Evolutionary conservation across 2,797 vertebrate genomes (phyloP), one percentile per base, ranked within the genome.

Genomic region (Furcifer pardalis): DNA sequence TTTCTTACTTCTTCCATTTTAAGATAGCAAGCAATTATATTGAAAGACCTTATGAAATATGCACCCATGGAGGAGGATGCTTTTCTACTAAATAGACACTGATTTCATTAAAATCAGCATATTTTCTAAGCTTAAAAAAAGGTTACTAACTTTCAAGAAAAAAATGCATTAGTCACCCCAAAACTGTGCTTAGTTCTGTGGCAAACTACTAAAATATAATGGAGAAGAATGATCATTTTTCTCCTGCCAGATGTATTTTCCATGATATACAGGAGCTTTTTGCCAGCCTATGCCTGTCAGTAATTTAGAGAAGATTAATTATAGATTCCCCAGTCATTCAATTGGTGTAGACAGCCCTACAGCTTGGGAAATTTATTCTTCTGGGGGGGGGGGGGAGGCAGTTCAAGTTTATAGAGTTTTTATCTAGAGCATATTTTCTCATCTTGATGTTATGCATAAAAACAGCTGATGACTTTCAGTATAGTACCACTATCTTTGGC

Each of bases 311-410:
- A 71, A 84, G 23, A 73, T 75, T 79, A 40, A 84, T 73, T 79
- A 79, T 19, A 73, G 21, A 65, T 40, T 73, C 42, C 32, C 32
- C 40, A 23, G 32, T 73, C 30, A 77, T 32, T 49, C 42, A 84
- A 73, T 63, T 42, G n/a, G 32, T 72, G 10, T 8, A 62, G 56
- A 46, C 40, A 63, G 42, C 77, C 59, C 56, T 84, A 79, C 42
- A 84, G 77, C 59, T 84, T 74, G 35, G 60, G 13, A 79, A 79
- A 74, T 80, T 42, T 79, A 42, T 79, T 63, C 32, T 83, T 77
- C 17, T 71, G 40, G 19, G 35, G 9, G 37, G 7, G 9, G 40
- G 5, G 35, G 17, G 6, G 32, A 52, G 63, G 25, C 19, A 63
- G 12, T 52, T 56, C 17, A 74, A 60, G 25, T 84, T 79, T 63